Evolutionary conservation across 2,888 invertebrate species (phyloP), one percentile per base, ranked within the genome.

Genomic region (Stramonita haemastoma): DNA sequence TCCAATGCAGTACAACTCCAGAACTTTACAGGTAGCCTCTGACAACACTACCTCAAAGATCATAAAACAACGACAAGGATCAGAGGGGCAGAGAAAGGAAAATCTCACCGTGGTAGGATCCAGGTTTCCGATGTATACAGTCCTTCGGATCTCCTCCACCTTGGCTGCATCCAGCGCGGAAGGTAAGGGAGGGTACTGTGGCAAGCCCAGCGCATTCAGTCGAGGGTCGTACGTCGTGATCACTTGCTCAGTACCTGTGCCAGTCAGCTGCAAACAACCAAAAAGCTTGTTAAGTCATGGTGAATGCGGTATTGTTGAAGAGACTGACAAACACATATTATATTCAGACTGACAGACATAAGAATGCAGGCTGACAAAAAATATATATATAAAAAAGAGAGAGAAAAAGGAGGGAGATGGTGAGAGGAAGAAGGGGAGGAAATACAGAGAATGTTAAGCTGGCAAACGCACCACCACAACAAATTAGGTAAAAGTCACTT

Each of bases 131-230:
- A 99, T 97, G 89, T 99, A 97, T 17, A 99, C 97, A 0, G 99
- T 99, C 92, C 99, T 97, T 56, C 99, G 97, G 56, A 99, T 98
- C 96, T 99, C 99, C 96, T 99, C 99, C 91, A 99, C 98, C 96
- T 98, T 98, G 32, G 98, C 97, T 4, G 98, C 97, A 96, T 99
- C 99, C 94, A 98, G 97, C 90, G 91, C 94, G 46, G 92, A 95
- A 88, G 95, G 96, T 92, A 94, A 94, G 90, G 94, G 98, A 13
- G 99, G 99, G 96, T 99, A 99, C 6, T 97, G 97, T 0, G 99
- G 98, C 89, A 99, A 96, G 83, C 98, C 98, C 90, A 97, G 94
- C 17, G 96, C 95, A 56, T 97, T 97, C 92, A 99, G 96, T 94
- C 98, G 98, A 0, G 99, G 99, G 96, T 99, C 99, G 94, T 98